Base-by-base conservation (phyloP, 2,888 invertebrate species). In the Anodontia alba region DNA sequence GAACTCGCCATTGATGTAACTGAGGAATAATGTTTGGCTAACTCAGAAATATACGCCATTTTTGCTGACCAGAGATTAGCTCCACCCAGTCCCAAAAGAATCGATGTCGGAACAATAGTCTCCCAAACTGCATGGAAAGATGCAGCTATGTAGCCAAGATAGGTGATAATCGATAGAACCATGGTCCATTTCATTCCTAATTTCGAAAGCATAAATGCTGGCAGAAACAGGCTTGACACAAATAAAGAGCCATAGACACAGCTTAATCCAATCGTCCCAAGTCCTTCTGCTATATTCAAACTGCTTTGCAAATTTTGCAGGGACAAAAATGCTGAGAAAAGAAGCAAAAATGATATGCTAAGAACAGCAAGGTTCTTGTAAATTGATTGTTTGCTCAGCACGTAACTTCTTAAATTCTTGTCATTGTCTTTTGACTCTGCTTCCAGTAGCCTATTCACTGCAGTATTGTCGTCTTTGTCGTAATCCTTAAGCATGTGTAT, bases 161-260 rank as follows among this genome's bases (percentile, higher is more conserved):
- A 66, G 15, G 66, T 5, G 15, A 36, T 7, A 7, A 66, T 23
- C 7, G 66, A 31, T 26, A 66, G 15, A 20, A 36, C 66, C 66
- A 66, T 66, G 3, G 66, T 26, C 66, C 66, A 66, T 29, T 66
- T 66, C 8, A 31, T 66, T 66, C 66, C 66, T 26, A 66, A 23
- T 26, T 29, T 66, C 3, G 66, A 66, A 66, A 66, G 15, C 15
- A 29, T 29, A 15, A 66, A 29, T 26, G 66, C 3, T 66, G 66
- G 66, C 20, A 66, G 29, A 66, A 66, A 66, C 7, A 66, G 29
- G 36, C 66, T 36, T 12, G 36, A 31, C 5, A 66, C 23, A 3
- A 66, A 12, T 20, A 66, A 33, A 10, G 33, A 66, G 17, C 8
- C 23, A 20, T 66, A 66, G 17, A 66, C 29, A 5, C 5, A 7